A percentile compares a stretch with the other conserved stretches of the same genome.
phyloP scores from a whole-genome alignment of 2,797 vertebrate species.

The Simalia tracyae region DNA sequence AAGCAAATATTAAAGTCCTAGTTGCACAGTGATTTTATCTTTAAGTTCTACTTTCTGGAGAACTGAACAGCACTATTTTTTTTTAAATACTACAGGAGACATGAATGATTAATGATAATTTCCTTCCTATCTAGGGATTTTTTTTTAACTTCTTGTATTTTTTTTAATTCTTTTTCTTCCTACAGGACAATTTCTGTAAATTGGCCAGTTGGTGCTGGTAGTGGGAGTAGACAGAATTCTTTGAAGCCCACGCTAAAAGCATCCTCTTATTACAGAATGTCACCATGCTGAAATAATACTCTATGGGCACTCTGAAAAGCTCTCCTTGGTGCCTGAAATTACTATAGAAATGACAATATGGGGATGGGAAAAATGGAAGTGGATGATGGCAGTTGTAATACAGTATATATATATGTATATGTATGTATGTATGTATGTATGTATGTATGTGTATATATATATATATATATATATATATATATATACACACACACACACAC shows the following conservation, averaged over 20 bases:
- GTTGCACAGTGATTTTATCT: neutral
- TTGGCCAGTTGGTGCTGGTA: neutral
- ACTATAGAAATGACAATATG: neutral
- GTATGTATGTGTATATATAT: too few species aligned
- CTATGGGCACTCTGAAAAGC: neutral
- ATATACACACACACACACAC: too few species aligned
- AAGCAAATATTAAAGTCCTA: neutral
- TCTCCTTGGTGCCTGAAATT: slow-evolving; percentile 1
- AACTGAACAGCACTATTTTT: neutral
- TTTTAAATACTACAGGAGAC: neutral
- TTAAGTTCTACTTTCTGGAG: neutral
- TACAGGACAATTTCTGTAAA: slow-evolving; percentile 23
- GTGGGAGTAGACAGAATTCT: neutral
- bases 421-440: too few species aligned
- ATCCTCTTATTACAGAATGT: slow-evolving; percentile 8
- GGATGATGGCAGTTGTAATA: neutral
- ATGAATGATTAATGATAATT: neutral
- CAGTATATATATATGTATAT: neutral
- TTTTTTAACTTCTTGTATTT: neutral
- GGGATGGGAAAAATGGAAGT: slow-evolving; percentile 8
- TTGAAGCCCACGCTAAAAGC: slow-evolving; percentile 27
- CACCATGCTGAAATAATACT: neutral
- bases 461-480: too few species aligned
- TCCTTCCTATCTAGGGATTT: neutral
- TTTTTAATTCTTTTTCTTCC: neutral